Evolutionary conservation across 1,140 invertebrate species (phyloP).

Genomic region (Penaeus japonicus): DNA sequence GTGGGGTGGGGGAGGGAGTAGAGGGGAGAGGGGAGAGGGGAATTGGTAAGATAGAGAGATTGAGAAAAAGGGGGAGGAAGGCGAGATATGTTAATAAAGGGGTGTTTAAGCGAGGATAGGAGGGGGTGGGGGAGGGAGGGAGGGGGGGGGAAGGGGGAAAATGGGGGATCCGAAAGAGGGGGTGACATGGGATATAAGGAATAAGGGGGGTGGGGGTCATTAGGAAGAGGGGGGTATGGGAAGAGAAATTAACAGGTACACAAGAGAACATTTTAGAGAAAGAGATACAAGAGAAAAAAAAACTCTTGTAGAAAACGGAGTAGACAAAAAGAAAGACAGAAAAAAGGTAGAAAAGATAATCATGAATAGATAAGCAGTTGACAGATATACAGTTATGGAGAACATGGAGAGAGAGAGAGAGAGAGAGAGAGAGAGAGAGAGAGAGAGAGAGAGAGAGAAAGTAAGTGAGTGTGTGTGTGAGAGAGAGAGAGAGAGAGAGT

Average conservation of each 20-base stretch:
- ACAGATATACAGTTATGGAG: too few species aligned
- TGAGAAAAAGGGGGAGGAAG: neutral
- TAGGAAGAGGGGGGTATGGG: too few species aligned
- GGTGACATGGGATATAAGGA: neutral
- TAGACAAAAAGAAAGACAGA: too few species aligned
- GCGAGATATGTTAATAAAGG: too few species aligned
- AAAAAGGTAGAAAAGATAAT: too few species aligned
- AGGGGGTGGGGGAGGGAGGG: neutral
- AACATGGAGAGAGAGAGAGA: too few species aligned
- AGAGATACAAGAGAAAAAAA: too few species aligned
- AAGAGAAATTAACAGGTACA: too few species aligned
- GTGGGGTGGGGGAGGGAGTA: neutral
- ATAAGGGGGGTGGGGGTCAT: neutral
- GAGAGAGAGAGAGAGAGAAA: neutral
- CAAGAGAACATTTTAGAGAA: too few species aligned
- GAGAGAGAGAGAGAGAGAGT: conserved; percentile 8
- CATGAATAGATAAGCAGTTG: too few species aligned
- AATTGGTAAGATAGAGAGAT: neutral
- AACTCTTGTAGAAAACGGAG: too few species aligned
- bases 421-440: neutral
- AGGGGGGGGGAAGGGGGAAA: neutral
- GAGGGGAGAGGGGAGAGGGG: neutral
- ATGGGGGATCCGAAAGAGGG: neutral
- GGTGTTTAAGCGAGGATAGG: too few species aligned
- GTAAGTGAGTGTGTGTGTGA: neutral